These are phyloP conservation scores for Psammodynastes pulverulentus DNA, from an alignment of 2,113 vertebrate genomes.

Conservation along the genomic window DNA sequence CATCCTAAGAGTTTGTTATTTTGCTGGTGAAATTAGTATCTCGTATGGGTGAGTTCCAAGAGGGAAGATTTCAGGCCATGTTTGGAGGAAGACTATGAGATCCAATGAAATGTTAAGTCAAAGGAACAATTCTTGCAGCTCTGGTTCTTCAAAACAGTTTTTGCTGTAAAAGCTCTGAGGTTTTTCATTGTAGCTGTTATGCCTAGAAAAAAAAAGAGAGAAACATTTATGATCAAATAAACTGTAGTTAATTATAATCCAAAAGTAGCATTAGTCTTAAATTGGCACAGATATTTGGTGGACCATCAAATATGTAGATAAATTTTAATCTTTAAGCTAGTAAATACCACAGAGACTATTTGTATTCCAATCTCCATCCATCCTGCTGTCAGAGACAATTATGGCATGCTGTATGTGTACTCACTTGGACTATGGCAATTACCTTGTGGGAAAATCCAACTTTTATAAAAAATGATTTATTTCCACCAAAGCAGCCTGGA, in stretches of 20 bases:
- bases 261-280: background rate
- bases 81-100: conserved; percentile 46
- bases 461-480: background rate
- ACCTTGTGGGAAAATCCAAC: background rate
- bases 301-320: background rate
- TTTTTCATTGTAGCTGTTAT: conserved; percentile 65
- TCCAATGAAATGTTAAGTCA: conserved; percentile 52
- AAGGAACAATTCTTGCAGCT: conserved; percentile 76
- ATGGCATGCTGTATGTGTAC: background rate
- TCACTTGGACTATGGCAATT: background rate
- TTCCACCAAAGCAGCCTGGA: background rate
- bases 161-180: conserved; percentile 53
- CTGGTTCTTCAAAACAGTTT: conserved; percentile 66
- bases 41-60: conserved; percentile 51
- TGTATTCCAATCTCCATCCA: background rate
- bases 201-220: conserved; percentile 58
- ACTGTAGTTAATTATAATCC: background rate
- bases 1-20: conserved; percentile 65
- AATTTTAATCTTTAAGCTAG: background rate
- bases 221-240: background rate
- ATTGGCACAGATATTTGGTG: background rate
- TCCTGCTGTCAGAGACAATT: background rate
- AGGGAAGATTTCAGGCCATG: conserved; percentile 42
- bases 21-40: conserved; percentile 69
- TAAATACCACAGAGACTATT: background rate